phyloP scores from a whole-genome alignment of 30 jellyfish, hydroid and myxozoan species.

The Pelagia noctiluca region DNA sequence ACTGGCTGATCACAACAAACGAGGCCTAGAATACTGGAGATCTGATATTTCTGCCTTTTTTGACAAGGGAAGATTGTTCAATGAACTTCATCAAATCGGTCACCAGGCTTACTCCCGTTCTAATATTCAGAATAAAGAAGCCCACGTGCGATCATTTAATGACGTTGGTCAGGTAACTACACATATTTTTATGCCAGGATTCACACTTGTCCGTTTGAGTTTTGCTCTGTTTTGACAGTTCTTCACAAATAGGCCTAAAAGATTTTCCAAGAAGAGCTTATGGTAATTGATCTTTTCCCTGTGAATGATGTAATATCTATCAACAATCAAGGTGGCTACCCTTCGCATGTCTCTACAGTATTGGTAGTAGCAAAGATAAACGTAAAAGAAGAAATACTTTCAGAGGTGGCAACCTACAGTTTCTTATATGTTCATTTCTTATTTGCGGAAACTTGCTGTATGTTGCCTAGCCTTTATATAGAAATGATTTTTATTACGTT shows the following conservation, averaged over 20 bases:
- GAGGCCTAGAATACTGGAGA: constrained; percentile 1
- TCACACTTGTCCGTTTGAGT: not conserved
- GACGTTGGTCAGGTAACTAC: not conserved
- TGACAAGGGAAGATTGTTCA: not conserved
- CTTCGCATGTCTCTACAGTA: not conserved
- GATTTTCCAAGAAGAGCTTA: too few relatives aligned
- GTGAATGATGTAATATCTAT: not conserved
- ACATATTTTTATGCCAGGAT: not conserved
- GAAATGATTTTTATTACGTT: not conserved
- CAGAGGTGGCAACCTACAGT: too few relatives aligned
- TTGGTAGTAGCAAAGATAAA: not conserved
- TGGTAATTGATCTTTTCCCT: too few relatives aligned
- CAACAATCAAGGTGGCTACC: not conserved
- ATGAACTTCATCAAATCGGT: not conserved
- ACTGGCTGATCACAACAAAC: not conserved
- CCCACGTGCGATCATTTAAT: not conserved
- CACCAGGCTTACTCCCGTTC: not conserved
- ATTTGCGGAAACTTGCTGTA: not conserved
- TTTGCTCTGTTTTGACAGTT: not conserved
- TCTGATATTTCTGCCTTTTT: not conserved
- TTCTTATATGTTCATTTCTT: too few relatives aligned
- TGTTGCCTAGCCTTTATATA: not conserved
- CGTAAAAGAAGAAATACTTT: too few relatives aligned
- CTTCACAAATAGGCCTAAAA: too few relatives aligned
- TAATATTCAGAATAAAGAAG: not conserved